These are phyloP conservation scores for Eupithecia dodoneata DNA, from an alignment of 2,888 invertebrate genomes.

Conservation along the genomic window DNA sequence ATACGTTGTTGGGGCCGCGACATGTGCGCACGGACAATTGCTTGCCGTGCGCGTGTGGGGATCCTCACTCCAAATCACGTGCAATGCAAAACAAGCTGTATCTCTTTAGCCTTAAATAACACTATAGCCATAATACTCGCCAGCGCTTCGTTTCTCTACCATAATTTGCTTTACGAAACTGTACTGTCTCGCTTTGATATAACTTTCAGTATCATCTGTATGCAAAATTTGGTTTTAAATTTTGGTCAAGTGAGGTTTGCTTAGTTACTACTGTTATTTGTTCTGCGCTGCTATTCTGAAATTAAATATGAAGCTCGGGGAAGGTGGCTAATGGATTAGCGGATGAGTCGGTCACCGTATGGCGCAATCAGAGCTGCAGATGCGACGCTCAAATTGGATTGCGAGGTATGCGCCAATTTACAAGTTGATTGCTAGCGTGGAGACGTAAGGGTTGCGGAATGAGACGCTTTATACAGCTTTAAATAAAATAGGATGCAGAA, in stretches of 20 bases:
- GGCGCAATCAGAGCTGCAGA: constrained; percentile 73
- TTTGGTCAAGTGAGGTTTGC: background rate
- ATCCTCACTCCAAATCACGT: constrained; percentile 21
- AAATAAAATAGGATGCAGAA: background rate
- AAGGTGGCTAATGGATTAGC: constrained; percentile 82
- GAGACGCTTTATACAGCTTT: constrained; percentile 1
- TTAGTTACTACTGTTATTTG: background rate
- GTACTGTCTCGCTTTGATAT: background rate
- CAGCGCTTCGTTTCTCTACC: background rate
- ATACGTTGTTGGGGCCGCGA: constrained; percentile 76
- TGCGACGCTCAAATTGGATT: constrained; percentile 68
- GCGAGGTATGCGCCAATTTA: constrained; percentile 45
- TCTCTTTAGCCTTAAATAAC: background rate
- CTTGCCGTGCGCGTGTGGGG: constrained; percentile 56
- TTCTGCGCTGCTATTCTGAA: constrained; percentile 45
- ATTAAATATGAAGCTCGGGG: constrained; percentile 77
- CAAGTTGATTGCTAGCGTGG: constrained; percentile 39
- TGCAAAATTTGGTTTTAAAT: too few species aligned
- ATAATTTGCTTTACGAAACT: background rate
- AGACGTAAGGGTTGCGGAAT: constrained; percentile 35
- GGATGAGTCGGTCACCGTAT: constrained; percentile 73
- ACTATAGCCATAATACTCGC: background rate
- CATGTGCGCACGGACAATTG: constrained; percentile 81
- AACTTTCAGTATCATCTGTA: background rate
- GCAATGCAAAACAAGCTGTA: constrained; percentile 21